Base-by-base conservation (phyloP, 2,113 vertebrate genomes). In the Stegostoma tigrinum region DNA sequence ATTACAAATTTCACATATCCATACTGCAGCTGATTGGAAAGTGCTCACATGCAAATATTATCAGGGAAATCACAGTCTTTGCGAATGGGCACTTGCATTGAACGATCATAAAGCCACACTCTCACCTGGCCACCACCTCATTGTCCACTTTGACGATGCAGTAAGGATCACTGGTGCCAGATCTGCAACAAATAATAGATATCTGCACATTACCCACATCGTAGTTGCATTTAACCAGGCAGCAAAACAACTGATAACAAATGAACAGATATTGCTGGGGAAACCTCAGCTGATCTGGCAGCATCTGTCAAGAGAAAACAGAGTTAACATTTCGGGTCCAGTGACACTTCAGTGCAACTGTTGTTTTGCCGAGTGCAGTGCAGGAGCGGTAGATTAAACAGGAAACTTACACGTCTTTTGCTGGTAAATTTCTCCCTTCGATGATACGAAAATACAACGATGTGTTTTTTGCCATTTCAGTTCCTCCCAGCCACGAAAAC, bases 91-190 rank as follows among this genome's bases (percentile, higher is more conserved):
- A 93, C 61, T 15, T 61, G 85, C 85, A 68, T 17, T 45, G 10
- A 27, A 21, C 38, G 17, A 17, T 85, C 38, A 15, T 2, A 96
- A 95, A 0, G 0, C 6, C 23, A 0, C 0, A n/a, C 0, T n/a
- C 98, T 98, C 96, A 98, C 98, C 98, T 98, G 97, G 98, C 99
- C 96, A 99, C 98, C 96, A 99, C 98, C 97, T 99, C 98, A 38
- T 98, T 98, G 96, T 99, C 98, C 97, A 99, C 98, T 96, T 99
- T 99, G 96, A 99, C 97, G 66, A 98, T 96, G 97, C 98, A 99
- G 97, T 98, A 99, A 78, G 98, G 98, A 96, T 99, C 98, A 14
- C 99, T 99, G 96, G 98, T 98, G 66, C 99, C 98, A 0, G 98
- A 98, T 96, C 98, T 99, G 96, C 21, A 30, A 95, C 23, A 72